Base-by-base conservation (phyloP, 2,113 vertebrate genomes). In the Eulemur macaco region DNA sequence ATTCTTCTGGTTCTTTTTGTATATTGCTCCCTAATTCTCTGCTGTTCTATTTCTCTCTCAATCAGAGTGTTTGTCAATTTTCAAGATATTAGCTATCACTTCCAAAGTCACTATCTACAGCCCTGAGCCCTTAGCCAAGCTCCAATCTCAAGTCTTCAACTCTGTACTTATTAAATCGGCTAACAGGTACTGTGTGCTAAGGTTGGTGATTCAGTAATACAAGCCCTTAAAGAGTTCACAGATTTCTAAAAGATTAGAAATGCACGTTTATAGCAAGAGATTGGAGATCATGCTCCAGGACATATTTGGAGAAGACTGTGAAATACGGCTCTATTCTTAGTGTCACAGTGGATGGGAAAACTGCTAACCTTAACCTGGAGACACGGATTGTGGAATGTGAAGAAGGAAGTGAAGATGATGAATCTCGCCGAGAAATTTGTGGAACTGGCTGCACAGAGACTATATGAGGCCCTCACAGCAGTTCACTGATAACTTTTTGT, bases 351-450 rank as follows among this genome's bases (percentile, higher is more conserved):
- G 52, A 54, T 54, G 52, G 52, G 18, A 54, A 54, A 54, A 54
- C 52, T 54, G 52, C 52, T 54, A 18, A 18, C 17, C 52, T 18
- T 54, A 54, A 54, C 52, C 17, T 54, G 52, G 17, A 54, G 52
- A 20, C 52, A 54, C 98, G 99, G 99, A 97, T 97, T 0, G 99
- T 99, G 68, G 98, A 99, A 20, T 99, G 98, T 34, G 99, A 99
- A 92, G 99, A 99, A 42, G 98, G 99, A 37, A 99, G 98, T 0
- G 96, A 98, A 11, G 99, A 99, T 2, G 99, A 99, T 0, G 99
- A 99, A 89, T 98, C 99, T 64, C 98, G 99, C 73, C 98, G 98
- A 63, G 99, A 99, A 96, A 99, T 99, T 99, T 99, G 98, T 99
- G 86, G 99, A 99, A 45, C 96, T 99, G 73, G 99, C 99, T 0